Conservation (phyloP, 2,113 vertebrate species). For the Beaufortia kweichowensis region DNA sequence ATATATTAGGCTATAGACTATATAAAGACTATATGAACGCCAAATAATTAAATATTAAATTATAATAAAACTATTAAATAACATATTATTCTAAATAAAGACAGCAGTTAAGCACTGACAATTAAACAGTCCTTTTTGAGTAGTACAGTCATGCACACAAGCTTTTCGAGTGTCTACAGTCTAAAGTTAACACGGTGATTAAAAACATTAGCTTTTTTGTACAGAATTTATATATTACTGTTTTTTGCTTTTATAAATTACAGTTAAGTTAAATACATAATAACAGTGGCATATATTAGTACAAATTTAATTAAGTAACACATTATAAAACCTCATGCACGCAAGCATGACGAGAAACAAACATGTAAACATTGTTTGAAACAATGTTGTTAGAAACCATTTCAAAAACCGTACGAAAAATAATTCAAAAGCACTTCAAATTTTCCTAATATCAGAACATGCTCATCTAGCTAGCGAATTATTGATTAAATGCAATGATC, state of each 20-base stretch:
- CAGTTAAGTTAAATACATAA: background rate
- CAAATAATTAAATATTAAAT: too few species aligned
- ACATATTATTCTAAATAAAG: background rate
- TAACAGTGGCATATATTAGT: background rate
- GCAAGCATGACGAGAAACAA: background rate
- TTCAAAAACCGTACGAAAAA: background rate
- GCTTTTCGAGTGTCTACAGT: background rate
- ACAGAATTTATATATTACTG: conserved; percentile 1
- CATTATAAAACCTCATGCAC: background rate
- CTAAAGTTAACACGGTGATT: conserved; percentile 5
- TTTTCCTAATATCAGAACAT: conserved; percentile 16
- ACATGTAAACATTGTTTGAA: conserved; percentile 7
- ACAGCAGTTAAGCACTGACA: conserved; percentile 1
- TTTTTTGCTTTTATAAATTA: background rate
- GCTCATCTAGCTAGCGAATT: conserved; percentile 55
- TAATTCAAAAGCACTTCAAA: background rate
- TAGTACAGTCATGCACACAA: background rate
- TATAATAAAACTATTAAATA: background rate
- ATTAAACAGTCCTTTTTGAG: background rate
- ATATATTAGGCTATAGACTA: conserved; percentile 5
- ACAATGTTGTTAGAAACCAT: conserved; percentile 1
- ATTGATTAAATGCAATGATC: conserved; percentile 66
- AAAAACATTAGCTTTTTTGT: background rate
- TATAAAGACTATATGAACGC: background rate
- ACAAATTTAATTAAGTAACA: background rate